Conservation (phyloP, 2,797 vertebrate species). For the Melanotaenia nigrans region DNA sequence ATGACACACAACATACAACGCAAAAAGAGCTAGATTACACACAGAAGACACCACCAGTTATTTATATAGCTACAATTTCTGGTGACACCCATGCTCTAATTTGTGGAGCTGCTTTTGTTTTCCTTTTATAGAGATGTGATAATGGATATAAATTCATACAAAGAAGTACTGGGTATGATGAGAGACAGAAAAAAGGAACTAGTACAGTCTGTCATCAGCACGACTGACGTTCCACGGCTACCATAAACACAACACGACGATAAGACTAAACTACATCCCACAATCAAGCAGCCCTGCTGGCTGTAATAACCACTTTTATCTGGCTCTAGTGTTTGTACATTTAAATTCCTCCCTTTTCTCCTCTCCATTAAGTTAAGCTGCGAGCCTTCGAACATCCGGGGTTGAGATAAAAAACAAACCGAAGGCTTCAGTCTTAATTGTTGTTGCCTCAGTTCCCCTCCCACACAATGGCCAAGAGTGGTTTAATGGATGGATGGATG, state of each 20-base stretch:
- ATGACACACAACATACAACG: conserved; percentile 55
- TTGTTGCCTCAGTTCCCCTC: conserved; percentile 38
- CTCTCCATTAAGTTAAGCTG: conserved; percentile 43
- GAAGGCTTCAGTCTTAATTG: conserved; percentile 56
- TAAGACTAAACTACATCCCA: conserved; percentile 63
- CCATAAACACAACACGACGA: conserved; percentile 52
- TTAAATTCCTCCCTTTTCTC: conserved; percentile 38
- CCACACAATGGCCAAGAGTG: conserved; percentile 31
- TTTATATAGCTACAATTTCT: conserved; percentile 53
- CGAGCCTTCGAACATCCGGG: conserved; percentile 62
- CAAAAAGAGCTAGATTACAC: conserved; percentile 32
- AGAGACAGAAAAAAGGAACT: conserved; percentile 17
- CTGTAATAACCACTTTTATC: conserved; percentile 60
- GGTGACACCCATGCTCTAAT: conserved; percentile 23
- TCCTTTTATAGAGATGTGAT: conserved; percentile 1
- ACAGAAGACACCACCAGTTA: conserved; percentile 35
- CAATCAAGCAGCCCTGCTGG: conserved; percentile 41
- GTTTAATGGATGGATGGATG: conserved; percentile 57
- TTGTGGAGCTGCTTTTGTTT: conserved; percentile 19
- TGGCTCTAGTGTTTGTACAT: conserved; percentile 21
- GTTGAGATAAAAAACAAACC: conserved; percentile 54
- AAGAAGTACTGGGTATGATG: conserved; percentile 14
- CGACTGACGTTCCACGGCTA: conserved; percentile 29
- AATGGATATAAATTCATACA: conserved; percentile 21
- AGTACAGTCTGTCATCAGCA: conserved; percentile 45